Evolutionary conservation across 2,888 invertebrate genomes (phyloP).

Genomic region (Heliconius erato): DNA sequence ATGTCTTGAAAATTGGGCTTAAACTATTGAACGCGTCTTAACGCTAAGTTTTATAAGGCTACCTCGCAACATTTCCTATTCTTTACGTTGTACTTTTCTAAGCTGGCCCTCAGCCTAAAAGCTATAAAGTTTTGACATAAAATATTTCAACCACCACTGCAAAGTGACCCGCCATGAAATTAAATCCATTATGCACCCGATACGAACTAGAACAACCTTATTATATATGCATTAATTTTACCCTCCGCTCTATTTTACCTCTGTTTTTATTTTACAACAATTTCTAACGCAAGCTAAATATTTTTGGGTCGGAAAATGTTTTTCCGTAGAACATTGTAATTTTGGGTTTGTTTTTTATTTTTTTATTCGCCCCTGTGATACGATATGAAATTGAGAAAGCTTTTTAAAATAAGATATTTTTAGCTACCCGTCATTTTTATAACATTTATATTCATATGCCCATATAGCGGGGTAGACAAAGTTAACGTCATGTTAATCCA

Average conservation of each 20-base stretch:
- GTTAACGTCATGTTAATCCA: no score
- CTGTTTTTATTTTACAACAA: constrained; percentile 16
- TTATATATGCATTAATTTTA: constrained; percentile 22
- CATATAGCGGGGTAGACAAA: no score
- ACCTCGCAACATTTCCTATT: no score
- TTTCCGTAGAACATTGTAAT: not conserved
- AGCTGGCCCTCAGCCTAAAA: constrained; percentile 1
- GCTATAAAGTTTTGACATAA: not conserved
- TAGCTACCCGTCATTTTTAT: not conserved
- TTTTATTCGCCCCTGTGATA: not conserved
- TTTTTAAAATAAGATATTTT: not conserved
- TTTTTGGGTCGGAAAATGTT: not conserved
- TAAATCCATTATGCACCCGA: constrained; percentile 25
- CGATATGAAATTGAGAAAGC: not conserved
- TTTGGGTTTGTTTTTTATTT: not conserved
- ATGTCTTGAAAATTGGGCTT: no score
- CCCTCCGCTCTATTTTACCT: not conserved
- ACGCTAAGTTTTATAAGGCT: no score
- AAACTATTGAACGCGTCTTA: no score
- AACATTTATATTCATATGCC: no score
- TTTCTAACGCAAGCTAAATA: not conserved
- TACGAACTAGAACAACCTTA: constrained; percentile 17
- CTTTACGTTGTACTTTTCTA: not conserved
- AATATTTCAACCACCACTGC: constrained; percentile 14
- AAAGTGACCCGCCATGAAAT: constrained; percentile 17